Percentiles rank a stretch among this genome's conserved stretches.
These are phyloP conservation scores for Gerris buenoi DNA, from an alignment of 1,140 invertebrate genomes.

Conservation along the genomic window DNA sequence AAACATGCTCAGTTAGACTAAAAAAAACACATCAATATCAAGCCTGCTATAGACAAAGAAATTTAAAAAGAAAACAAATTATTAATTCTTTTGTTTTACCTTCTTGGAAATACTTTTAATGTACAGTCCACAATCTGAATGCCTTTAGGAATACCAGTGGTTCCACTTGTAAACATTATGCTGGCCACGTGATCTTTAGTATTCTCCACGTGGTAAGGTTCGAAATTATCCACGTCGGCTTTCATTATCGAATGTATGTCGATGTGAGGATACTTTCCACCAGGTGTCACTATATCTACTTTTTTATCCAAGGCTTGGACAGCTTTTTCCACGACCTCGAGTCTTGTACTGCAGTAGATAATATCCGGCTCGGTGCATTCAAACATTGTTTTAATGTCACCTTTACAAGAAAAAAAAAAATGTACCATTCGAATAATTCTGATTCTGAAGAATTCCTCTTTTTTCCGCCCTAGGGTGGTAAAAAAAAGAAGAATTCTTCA, in stretches of 20 bases:
- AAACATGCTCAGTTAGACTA: no score
- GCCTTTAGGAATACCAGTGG: conserved; percentile 28
- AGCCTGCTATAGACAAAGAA: no score
- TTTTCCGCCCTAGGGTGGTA: no score
- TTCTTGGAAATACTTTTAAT: neutral
- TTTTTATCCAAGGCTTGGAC: neutral
- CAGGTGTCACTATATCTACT: neutral
- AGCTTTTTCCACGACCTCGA: neutral
- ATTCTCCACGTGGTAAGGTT: neutral
- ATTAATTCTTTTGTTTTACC: no score
- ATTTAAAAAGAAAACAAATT: no score
- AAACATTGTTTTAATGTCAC: neutral
- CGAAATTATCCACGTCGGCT: neutral
- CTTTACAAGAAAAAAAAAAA: neutral
- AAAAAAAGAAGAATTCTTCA: no score
- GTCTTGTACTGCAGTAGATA: neutral
- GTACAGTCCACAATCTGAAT: conserved; percentile 13
- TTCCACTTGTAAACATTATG: conserved; percentile 24
- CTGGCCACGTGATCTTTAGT: neutral
- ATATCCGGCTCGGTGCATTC: neutral
- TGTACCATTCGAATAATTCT: no score
- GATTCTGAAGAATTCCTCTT: no score
- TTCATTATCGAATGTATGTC: neutral
- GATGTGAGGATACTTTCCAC: neutral
- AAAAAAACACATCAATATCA: no score